These are phyloP conservation scores for Neoascia interrupta DNA, from an alignment of 2,888 invertebrate genomes.

Conservation along the genomic window DNA sequence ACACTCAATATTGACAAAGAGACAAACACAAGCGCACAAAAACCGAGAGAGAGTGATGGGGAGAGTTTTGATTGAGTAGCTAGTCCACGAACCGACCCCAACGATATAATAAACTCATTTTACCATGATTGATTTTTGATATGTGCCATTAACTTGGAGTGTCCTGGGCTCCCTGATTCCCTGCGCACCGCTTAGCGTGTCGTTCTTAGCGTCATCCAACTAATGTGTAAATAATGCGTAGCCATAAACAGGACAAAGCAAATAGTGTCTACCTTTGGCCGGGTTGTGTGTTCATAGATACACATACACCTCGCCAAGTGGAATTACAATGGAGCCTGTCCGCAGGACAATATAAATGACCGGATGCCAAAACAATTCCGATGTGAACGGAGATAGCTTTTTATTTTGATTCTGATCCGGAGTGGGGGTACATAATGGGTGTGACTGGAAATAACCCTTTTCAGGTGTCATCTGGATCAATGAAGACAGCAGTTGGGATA, in stretches of 20 bases:
- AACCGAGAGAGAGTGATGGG: no score
- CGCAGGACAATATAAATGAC: constrained; percentile 34
- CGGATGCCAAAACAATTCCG: constrained; percentile 27
- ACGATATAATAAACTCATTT: constrained; percentile 34
- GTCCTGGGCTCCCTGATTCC: constrained; percentile 15
- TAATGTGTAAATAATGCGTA: constrained; percentile 43
- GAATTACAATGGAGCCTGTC: constrained; percentile 36
- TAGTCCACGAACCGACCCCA: constrained; percentile 13
- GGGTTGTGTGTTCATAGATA: neutral
- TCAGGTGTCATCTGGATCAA: constrained; percentile 43
- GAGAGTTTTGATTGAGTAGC: no score
- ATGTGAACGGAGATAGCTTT: constrained; percentile 25
- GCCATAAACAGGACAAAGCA: constrained; percentile 5
- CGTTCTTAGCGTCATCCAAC: neutral
- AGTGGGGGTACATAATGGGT: neutral
- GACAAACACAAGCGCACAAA: neutral
- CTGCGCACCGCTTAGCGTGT: no score
- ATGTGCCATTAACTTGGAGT: constrained; percentile 49
- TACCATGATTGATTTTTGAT: constrained; percentile 59
- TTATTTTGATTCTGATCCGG: neutral
- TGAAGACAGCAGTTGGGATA: neutral
- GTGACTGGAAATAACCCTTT: constrained; percentile 35
- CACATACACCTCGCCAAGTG: neutral
- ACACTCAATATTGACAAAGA: neutral
- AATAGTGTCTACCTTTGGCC: neutral